phyloP scores from a whole-genome alignment of 2,797 vertebrate genomes.

The Siniperca obscura region DNA sequence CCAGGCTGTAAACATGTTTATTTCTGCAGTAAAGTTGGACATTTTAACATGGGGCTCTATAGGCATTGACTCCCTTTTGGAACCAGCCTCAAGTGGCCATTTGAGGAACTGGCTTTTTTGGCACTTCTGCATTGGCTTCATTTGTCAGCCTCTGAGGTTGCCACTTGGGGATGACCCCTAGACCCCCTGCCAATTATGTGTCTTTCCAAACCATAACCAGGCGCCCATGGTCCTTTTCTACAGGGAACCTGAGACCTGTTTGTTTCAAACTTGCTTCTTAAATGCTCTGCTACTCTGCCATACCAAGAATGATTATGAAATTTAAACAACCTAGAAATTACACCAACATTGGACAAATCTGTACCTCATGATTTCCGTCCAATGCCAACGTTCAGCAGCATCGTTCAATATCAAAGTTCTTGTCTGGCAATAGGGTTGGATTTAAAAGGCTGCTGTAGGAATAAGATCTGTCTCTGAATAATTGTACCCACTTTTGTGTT shows the following conservation, averaged over 20 bases:
- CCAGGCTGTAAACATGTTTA: no score
- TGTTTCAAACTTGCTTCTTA: not conserved
- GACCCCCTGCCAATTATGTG: no score
- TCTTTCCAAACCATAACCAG: no score
- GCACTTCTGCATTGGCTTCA: no score
- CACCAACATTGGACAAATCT: not conserved
- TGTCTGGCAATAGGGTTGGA: not conserved
- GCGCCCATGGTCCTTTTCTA: not conserved
- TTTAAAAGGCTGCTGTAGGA: not conserved
- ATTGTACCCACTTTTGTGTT: not conserved
- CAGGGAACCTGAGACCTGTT: not conserved
- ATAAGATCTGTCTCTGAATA: slow-evolving; percentile 5
- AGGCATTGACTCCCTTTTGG: no score
- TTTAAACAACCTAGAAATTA: not conserved
- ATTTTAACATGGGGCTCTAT: no score
- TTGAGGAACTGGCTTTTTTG: no score
- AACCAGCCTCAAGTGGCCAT: no score
- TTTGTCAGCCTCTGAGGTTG: no score
- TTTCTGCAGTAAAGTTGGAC: no score
- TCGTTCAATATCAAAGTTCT: not conserved
- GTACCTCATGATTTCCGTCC: not conserved
- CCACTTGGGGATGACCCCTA: no score
- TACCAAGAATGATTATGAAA: not conserved
- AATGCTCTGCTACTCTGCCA: not conserved
- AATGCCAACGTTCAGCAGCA: not conserved